A percentile compares a stretch with the other conserved stretches of the same genome.
phyloP scores from a whole-genome alignment of 2,797 vertebrate species.

The Decapterus maruadsi region DNA sequence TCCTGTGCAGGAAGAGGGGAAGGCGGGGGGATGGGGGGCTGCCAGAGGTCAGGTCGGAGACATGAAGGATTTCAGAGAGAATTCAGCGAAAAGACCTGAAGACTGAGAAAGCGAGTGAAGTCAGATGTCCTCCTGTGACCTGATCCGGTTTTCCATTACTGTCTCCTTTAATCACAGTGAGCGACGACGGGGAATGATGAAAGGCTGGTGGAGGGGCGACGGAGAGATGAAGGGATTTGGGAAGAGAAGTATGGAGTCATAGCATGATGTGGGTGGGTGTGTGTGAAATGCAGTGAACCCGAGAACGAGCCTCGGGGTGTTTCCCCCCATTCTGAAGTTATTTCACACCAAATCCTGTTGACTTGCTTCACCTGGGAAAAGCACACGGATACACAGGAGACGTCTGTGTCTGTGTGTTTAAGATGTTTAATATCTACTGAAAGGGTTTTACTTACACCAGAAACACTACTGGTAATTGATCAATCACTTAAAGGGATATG shows the following conservation, averaged over 20 bases:
- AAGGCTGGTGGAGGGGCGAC: constrained; percentile 54
- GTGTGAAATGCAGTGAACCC: constrained; percentile 64
- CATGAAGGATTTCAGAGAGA: constrained; percentile 48
- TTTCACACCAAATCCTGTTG: constrained; percentile 64
- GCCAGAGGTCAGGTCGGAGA: constrained; percentile 19
- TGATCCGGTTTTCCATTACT: constrained; percentile 73
- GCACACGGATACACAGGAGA: constrained; percentile 7
- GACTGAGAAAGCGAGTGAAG: constrained; percentile 54
- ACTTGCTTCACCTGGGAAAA: constrained; percentile 33
- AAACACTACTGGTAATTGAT: no score
- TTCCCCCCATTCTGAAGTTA: constrained; percentile 40
- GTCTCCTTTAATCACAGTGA: constrained; percentile 73
- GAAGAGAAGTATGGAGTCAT: constrained; percentile 56
- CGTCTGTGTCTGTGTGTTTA: constrained; percentile 1
- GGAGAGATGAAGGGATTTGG: constrained; percentile 68
- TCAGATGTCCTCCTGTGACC: constrained; percentile 69
- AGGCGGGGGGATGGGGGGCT: not conserved
- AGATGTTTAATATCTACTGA: not conserved
- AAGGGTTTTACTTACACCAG: not conserved
- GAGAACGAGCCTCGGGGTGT: constrained; percentile 58
- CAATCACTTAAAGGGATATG: not conserved
- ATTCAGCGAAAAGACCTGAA: constrained; percentile 26
- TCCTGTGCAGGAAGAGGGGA: constrained; percentile 21
- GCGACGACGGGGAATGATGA: constrained; percentile 67
- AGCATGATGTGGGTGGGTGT: constrained; percentile 37